These are phyloP conservation scores for Aspidiotus destructor DNA, from an alignment of 2,888 invertebrate species.

Conservation along the genomic window DNA sequence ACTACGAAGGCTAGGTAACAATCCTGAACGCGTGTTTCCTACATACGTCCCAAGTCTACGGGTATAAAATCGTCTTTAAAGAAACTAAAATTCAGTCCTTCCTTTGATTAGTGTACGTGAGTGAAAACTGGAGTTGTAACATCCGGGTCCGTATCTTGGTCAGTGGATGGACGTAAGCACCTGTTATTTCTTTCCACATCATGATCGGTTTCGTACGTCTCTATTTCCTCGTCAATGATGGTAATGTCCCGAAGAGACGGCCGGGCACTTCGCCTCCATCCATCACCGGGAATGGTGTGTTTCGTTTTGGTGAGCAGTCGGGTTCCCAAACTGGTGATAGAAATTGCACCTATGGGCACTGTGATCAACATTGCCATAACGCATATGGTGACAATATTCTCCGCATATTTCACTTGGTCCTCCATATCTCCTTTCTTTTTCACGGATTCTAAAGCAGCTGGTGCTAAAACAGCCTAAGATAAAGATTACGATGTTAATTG, in stretches of 20 bases:
- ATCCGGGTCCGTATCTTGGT: constrained; percentile 19
- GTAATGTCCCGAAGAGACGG: constrained; percentile 79
- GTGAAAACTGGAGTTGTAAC: constrained; percentile 22
- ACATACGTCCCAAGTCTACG: no score
- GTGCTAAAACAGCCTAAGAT: constrained; percentile 67
- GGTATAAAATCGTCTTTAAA: no score
- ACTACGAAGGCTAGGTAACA: no score
- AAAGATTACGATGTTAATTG: background rate
- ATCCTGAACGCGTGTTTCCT: no score
- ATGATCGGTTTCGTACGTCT: constrained; percentile 18
- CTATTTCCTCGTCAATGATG: constrained; percentile 44
- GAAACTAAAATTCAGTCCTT: no score
- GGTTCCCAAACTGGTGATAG: constrained; percentile 70
- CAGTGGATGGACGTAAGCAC: constrained; percentile 11
- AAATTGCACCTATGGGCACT: constrained; percentile 71
- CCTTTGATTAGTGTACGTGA: constrained; percentile 22
- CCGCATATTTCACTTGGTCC: constrained; percentile 51
- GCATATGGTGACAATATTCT: constrained; percentile 63
- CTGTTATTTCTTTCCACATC: constrained; percentile 21
- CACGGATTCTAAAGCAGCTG: constrained; percentile 62
- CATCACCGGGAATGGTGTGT: constrained; percentile 45
- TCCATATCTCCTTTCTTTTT: constrained; percentile 42
- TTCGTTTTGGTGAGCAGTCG: constrained; percentile 67
- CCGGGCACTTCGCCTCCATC: constrained; percentile 69
- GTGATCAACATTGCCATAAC: constrained; percentile 74